Evolutionary conservation across 2,113 vertebrate genomes (phyloP).

Genomic region (Cynocephalus volans): DNA sequence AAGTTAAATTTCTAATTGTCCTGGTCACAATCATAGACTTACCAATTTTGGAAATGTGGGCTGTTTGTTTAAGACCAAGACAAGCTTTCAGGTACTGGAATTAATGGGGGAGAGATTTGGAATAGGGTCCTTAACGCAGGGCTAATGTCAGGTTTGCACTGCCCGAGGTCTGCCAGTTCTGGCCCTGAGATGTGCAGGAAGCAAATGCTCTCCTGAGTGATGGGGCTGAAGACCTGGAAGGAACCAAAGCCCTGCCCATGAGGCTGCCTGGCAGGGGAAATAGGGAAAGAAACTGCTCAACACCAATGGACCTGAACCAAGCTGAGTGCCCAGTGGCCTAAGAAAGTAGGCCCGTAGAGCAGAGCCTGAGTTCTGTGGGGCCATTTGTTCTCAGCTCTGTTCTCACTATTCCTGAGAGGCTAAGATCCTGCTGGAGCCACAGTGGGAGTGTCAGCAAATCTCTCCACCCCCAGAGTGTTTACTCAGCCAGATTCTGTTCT

Average conservation of each 20-base stretch:
- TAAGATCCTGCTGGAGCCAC: neutral
- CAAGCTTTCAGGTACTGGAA: neutral
- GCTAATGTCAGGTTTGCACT: neutral
- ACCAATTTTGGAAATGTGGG: neutral
- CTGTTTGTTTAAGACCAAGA: neutral
- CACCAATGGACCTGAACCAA: neutral
- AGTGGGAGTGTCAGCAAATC: neutral
- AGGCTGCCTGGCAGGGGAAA: too few species aligned
- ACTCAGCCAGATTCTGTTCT: neutral
- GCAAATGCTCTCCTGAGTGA: neutral
- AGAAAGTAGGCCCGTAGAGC: neutral
- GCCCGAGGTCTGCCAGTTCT: neutral
- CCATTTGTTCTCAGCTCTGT: neutral
- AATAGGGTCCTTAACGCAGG: neutral
- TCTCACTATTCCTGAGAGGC: neutral
- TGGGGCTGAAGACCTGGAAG: too few species aligned
- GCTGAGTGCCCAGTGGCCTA: too few species aligned
- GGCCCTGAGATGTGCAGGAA: neutral
- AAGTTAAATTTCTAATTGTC: neutral
- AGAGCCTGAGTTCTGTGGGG: too few species aligned
- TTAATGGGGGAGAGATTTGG: too few species aligned
- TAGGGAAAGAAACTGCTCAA: neutral
- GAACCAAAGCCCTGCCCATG: neutral
- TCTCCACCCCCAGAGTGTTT: neutral
- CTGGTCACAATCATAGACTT: neutral